A percentile compares a stretch with the other conserved stretches of the same genome.
Conservation (phyloP, 2,888 invertebrate species). For the Heliconius ismenius region DNA sequence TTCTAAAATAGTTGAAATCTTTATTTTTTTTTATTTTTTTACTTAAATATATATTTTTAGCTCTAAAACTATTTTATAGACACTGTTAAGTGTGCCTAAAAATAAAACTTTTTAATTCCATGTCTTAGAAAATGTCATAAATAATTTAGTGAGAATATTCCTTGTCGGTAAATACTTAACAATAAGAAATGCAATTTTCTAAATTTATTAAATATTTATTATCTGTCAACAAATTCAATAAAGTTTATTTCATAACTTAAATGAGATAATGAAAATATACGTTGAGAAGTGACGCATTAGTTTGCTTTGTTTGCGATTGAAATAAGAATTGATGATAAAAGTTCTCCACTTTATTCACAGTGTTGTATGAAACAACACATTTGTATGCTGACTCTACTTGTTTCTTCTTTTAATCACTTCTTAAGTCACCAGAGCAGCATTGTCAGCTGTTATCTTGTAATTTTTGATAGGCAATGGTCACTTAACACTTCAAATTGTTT, state of each 20-base stretch:
- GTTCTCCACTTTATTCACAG: not conserved
- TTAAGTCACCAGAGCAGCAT: constrained; percentile 75
- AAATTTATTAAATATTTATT: not conserved
- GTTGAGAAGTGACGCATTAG: not conserved
- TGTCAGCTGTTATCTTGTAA: constrained; percentile 76
- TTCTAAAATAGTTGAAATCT: constrained; percentile 12
- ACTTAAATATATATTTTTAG: not conserved
- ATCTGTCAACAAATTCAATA: not conserved
- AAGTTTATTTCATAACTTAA: not conserved
- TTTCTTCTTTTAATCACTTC: constrained; percentile 70
- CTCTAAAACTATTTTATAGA: too few relatives aligned
- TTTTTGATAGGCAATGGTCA: constrained; percentile 80
- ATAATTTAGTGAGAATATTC: not conserved
- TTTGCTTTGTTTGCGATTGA: constrained; percentile 14
- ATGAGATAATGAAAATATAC: not conserved
- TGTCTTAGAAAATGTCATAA: too few relatives aligned
- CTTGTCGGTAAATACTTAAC: not conserved
- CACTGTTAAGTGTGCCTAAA: too few relatives aligned
- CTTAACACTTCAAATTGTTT: constrained; percentile 80
- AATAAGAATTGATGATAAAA: constrained; percentile 6
- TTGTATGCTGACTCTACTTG: constrained; percentile 58
- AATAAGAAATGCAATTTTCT: not conserved
- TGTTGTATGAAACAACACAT: too few relatives aligned
- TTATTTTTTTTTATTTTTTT: not conserved
- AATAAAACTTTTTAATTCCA: too few relatives aligned